Evolutionary conservation across 2,113 vertebrate genomes (phyloP).

Genomic region (Orycteropus afer): DNA sequence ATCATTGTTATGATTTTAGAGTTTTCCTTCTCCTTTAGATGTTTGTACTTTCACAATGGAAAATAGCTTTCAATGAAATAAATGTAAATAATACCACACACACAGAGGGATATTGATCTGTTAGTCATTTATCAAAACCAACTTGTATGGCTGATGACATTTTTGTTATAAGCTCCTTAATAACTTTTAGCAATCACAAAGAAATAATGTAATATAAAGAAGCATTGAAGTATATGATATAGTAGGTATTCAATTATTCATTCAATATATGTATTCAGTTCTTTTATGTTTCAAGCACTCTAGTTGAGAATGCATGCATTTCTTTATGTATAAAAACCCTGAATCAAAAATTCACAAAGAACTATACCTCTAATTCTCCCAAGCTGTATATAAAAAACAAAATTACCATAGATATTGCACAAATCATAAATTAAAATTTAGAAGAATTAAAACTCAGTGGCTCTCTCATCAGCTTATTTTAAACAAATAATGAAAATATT

Average conservation of each 20-base stretch:
- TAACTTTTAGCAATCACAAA: slow-evolving; percentile 42
- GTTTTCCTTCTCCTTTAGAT: neutral
- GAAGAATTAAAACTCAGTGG: neutral
- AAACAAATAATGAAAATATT: neutral
- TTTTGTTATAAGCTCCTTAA: slow-evolving; percentile 54
- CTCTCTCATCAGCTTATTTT: neutral
- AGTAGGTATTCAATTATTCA: slow-evolving; percentile 19
- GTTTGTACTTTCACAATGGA: slow-evolving; percentile 58
- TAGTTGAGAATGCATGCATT: neutral
- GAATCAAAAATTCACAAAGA: neutral
- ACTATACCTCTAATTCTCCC: neutral
- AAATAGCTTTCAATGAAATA: slow-evolving; percentile 57
- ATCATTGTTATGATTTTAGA: neutral
- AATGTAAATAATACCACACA: slow-evolving; percentile 43
- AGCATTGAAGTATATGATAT: neutral
- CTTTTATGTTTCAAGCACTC: neutral
- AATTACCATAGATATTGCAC: neutral
- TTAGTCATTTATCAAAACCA: slow-evolving; percentile 23
- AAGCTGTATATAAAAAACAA: neutral
- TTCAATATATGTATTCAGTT: neutral
- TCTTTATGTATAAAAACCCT: neutral
- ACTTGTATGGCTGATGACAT: neutral
- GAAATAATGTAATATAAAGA: slow-evolving; percentile 39
- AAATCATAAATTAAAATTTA: neutral
- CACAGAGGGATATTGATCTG: slow-evolving; percentile 37